phyloP scores from a whole-genome alignment of 1,140 invertebrate species.

The Grapholita molesta region DNA sequence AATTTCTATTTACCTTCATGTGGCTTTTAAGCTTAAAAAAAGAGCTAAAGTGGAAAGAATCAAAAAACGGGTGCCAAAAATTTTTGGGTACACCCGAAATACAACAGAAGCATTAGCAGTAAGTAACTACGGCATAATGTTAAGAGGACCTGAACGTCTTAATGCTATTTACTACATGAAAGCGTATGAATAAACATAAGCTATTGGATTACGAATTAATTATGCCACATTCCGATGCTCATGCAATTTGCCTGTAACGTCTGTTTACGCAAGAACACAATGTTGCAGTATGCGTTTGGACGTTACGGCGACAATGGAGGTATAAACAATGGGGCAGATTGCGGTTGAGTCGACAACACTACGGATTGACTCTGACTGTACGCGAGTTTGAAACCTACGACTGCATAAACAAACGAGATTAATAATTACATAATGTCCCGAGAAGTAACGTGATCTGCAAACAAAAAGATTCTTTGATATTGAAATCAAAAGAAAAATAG shows the following conservation, averaged over 20 bases:
- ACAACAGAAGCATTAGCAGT: not conserved
- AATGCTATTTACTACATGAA: not conserved
- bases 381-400: not conserved
- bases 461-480: no score
- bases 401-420: not conserved
- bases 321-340: constrained; percentile 42
- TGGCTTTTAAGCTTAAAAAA: no score
- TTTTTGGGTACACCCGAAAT: not conserved
- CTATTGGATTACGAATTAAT: constrained; percentile 17
- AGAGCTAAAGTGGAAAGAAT: no score
- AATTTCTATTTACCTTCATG: no score
- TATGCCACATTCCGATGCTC: constrained; percentile 1
- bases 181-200: constrained; percentile 7
- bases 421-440: no score
- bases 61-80: not conserved
- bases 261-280: constrained; percentile 17
- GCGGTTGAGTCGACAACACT: constrained; percentile 25
- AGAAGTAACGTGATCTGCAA: no score
- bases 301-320: constrained; percentile 29
- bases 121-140: not conserved
- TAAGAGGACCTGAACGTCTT: not conserved
- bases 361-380: constrained; percentile 19
- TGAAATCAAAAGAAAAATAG: no score
- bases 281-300: not conserved
- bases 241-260: constrained; percentile 13